These are phyloP conservation scores for Meda fulgida DNA, from an alignment of 2,797 vertebrate species.

Conservation along the genomic window DNA sequence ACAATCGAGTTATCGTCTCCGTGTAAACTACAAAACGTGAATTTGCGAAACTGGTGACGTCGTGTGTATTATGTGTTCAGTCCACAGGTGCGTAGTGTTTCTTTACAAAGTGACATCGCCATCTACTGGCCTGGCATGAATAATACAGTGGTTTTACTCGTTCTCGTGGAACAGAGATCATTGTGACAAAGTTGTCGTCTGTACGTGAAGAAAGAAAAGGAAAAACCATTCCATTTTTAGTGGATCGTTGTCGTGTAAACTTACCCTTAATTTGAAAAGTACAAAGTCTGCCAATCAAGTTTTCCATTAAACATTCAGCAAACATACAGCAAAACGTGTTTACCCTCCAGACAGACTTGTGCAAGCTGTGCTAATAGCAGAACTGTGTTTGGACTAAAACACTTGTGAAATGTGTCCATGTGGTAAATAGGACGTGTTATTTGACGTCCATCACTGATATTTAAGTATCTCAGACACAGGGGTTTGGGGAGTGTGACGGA, in stretches of 20 bases:
- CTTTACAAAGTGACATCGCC: background rate
- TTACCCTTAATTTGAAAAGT: background rate
- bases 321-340: too few relatives aligned
- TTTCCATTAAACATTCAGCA: background rate
- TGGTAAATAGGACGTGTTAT: background rate
- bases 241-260: too few relatives aligned
- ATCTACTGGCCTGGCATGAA: too few relatives aligned
- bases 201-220: too few relatives aligned
- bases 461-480: background rate
- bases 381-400: background rate
- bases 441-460: conserved; percentile 3
- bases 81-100: background rate
- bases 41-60: background rate
- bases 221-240: too few relatives aligned
- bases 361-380: background rate
- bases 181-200: background rate
- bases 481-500: conserved; percentile 16
- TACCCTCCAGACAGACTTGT: too few relatives aligned
- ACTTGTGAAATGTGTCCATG: background rate
- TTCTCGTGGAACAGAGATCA: background rate
- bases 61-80: too few relatives aligned
- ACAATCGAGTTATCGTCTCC: background rate
- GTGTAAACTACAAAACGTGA: background rate
- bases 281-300: background rate
- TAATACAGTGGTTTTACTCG: too few relatives aligned